phyloP scores from a whole-genome alignment of 2,888 invertebrate genomes.

The Thera britannica region DNA sequence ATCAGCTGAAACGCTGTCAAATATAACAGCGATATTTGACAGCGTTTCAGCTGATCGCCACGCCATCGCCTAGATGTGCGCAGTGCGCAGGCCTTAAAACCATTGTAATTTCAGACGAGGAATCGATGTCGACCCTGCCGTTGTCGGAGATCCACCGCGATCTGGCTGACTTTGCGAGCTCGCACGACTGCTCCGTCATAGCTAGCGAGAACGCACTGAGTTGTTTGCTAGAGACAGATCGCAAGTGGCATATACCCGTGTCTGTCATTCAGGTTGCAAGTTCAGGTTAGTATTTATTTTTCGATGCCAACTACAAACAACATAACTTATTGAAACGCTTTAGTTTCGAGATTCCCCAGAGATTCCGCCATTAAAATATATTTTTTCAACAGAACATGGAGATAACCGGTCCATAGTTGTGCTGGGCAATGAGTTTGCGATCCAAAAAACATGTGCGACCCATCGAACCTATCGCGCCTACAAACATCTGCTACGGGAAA shows the following conservation, averaged over 20 bases:
- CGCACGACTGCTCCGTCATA: constrained; percentile 48
- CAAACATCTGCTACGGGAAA: constrained; percentile 56
- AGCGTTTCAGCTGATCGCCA: no score
- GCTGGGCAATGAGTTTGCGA: constrained; percentile 61
- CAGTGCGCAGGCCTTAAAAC: neutral
- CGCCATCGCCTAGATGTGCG: no score
- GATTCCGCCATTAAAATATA: neutral
- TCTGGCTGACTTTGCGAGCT: constrained; percentile 59
- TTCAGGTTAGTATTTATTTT: constrained; percentile 45
- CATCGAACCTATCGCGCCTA: constrained; percentile 61
- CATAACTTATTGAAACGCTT: no score
- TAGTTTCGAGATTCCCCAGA: no score
- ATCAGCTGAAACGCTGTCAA: no score
- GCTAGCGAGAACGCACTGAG: constrained; percentile 63
- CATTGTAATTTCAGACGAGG: constrained; percentile 54
- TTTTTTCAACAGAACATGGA: constrained; percentile 54
- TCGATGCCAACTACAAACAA: no score
- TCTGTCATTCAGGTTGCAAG: constrained; percentile 54
- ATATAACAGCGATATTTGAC: no score
- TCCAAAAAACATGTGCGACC: constrained; percentile 52
- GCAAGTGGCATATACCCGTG: constrained; percentile 61
- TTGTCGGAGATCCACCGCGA: constrained; percentile 61
- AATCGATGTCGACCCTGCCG: constrained; percentile 55
- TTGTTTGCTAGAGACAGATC: constrained; percentile 58
- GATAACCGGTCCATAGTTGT: constrained; percentile 59